phyloP scores from a whole-genome alignment of 1,140 invertebrate genomes.

The Belonocnema kinseyi region DNA sequence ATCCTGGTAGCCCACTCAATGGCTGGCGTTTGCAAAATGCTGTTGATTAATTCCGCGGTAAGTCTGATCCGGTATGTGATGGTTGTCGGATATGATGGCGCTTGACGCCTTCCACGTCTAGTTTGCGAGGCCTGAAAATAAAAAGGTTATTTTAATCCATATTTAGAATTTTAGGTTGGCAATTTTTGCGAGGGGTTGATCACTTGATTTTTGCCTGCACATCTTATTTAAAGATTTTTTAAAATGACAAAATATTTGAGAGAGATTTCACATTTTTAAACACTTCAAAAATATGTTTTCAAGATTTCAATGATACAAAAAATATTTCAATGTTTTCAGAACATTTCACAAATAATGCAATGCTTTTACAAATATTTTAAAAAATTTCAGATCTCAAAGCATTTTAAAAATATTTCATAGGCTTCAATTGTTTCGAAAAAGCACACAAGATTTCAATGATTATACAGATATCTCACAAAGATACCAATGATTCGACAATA shows the following conservation, averaged over 20 bases:
- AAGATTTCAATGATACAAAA: too few species aligned
- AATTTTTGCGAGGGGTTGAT: too few species aligned
- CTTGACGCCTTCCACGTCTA: constrained; percentile 43
- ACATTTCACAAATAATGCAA: background rate
- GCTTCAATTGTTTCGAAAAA: too few species aligned
- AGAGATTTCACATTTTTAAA: too few species aligned
- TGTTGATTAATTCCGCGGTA: constrained; percentile 58
- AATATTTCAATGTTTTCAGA: background rate
- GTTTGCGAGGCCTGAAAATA: constrained; percentile 54
- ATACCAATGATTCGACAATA: too few species aligned
- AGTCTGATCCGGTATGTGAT: constrained; percentile 62
- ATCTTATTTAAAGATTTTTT: background rate
- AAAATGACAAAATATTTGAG: background rate
- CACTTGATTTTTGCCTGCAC: too few species aligned
- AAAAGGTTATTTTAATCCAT: constrained; percentile 28
- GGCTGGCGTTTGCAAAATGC: constrained; percentile 57
- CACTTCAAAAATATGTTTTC: too few species aligned
- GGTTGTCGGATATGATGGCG: constrained; percentile 55
- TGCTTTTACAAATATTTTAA: too few species aligned
- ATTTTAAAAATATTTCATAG: too few species aligned
- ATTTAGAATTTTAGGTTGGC: background rate
- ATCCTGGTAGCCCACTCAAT: constrained; percentile 62
- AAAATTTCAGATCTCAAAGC: too few species aligned
- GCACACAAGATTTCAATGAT: too few species aligned
- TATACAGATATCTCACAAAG: too few species aligned